phyloP scores from a whole-genome alignment of 2,113 vertebrate genomes.

The Cygnus atratus region DNA sequence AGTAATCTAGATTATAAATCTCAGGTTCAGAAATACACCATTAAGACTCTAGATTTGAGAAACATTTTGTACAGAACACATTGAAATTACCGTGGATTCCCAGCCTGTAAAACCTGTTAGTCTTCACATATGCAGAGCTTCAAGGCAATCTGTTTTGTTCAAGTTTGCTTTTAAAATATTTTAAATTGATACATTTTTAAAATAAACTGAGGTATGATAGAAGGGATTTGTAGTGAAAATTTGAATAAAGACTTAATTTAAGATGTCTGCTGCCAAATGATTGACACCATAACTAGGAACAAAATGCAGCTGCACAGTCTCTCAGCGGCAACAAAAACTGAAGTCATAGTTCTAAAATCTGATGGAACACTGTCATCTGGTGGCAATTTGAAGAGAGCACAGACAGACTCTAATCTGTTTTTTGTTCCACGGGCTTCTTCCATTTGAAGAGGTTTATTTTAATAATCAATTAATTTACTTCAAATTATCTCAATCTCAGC shows the following conservation, averaged over 20 bases:
- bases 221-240: not conserved
- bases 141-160: not conserved
- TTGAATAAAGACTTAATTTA: not conserved
- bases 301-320: not conserved
- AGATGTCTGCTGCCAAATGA: not conserved
- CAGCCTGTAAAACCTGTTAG: not conserved
- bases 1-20: not conserved
- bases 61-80: not conserved
- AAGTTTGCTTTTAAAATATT: not conserved
- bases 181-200: not conserved
- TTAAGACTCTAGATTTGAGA: not conserved
- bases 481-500: not conserved
- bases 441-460: not conserved
- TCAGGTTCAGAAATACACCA: not conserved
- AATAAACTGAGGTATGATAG: not conserved
- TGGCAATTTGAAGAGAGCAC: slow-evolving; percentile 4
- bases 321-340: not conserved
- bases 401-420: not conserved
- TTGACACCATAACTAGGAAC: not conserved
- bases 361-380: slow-evolving; percentile 43
- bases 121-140: not conserved
- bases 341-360: not conserved
- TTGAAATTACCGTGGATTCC: not conserved
- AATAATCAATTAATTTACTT: not conserved
- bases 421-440: not conserved